These are phyloP conservation scores for Protomyctophum bolini DNA, from an alignment of 2,113 vertebrate species.

Conservation along the genomic window DNA sequence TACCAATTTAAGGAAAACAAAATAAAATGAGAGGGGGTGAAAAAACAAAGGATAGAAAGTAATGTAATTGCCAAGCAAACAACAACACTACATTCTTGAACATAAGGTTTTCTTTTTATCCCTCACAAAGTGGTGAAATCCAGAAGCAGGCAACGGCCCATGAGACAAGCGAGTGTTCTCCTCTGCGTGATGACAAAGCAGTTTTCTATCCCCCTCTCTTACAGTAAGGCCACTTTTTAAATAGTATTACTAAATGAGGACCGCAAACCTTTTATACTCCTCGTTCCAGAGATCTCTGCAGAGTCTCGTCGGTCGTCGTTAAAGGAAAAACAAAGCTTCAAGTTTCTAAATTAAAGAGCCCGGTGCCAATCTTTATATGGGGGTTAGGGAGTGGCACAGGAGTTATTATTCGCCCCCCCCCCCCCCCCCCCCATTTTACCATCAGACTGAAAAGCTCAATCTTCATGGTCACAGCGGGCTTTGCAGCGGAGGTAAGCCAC, in stretches of 20 bases:
- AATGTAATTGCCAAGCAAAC: slow-evolving; percentile 72
- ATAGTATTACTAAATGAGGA: slow-evolving; percentile 85
- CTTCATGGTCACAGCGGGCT: slow-evolving; percentile 87
- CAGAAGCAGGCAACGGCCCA: slow-evolving; percentile 77
- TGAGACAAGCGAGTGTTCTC: slow-evolving; percentile 71
- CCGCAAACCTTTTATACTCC: slow-evolving; percentile 72
- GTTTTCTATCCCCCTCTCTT: slow-evolving; percentile 62
- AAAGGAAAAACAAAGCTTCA: slow-evolving; percentile 59
- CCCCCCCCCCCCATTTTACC: slow-evolving; percentile 29
- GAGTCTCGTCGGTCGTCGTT: slow-evolving; percentile 38
- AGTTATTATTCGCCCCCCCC: slow-evolving; percentile 76
- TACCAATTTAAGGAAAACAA: slow-evolving; percentile 49
- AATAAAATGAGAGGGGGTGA: slow-evolving; percentile 38
- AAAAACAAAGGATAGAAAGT: slow-evolving; percentile 60
- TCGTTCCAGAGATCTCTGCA: slow-evolving; percentile 79
- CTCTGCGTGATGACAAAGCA: slow-evolving; percentile 78
- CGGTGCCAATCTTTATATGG: slow-evolving; percentile 60
- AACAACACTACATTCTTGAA: slow-evolving; percentile 79
- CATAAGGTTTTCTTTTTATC: slow-evolving; percentile 49
- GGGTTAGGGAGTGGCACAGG: slow-evolving; percentile 45
- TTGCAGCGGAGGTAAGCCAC: slow-evolving; percentile 86
- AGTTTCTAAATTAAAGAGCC: slow-evolving; percentile 84
- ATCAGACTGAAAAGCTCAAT: slow-evolving; percentile 82
- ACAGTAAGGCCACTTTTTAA: slow-evolving; percentile 98
- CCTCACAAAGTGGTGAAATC: slow-evolving; percentile 71